Percentiles rank a stretch among this genome's conserved stretches.
Evolutionary conservation across 1,140 invertebrate species (phyloP).

Genomic region (Acromyrmex echinatior): DNA sequence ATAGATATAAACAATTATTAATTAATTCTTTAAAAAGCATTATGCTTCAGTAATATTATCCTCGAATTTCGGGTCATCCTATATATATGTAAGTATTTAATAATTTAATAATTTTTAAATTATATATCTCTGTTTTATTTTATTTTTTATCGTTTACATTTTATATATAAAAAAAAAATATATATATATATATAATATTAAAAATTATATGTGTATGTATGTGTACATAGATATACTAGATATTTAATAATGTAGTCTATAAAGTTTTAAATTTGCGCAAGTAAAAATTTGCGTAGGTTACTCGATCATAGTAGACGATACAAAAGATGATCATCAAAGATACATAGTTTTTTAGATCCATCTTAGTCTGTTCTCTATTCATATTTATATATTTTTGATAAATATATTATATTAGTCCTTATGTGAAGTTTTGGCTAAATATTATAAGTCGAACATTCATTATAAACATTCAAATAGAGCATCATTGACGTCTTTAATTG

Average conservation of each 20-base stretch:
- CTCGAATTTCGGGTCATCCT: too few species aligned
- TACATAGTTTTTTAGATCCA: neutral
- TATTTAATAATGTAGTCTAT: neutral
- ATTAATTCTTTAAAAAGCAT: too few species aligned
- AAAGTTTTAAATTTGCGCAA: constrained; percentile 1
- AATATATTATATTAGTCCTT: neutral
- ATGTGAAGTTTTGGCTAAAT: neutral
- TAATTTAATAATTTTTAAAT: too few species aligned
- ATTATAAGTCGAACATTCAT: neutral
- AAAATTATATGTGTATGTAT: neutral
- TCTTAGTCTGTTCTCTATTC: neutral
- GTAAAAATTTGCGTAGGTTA: constrained; percentile 4
- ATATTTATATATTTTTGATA: neutral
- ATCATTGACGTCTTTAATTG: too few species aligned
- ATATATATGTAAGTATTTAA: neutral
- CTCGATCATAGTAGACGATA: neutral
- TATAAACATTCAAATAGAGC: neutral
- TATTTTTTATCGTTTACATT: too few species aligned
- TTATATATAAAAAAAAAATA: too few species aligned
- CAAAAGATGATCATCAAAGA: neutral
- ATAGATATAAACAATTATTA: too few species aligned
- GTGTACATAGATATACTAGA: neutral
- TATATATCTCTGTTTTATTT: too few species aligned
- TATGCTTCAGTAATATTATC: too few species aligned
- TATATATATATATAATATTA: too few species aligned